Conservation (phyloP, 2,888 invertebrate species). For the Scaptomyza cyrtandrae region DNA sequence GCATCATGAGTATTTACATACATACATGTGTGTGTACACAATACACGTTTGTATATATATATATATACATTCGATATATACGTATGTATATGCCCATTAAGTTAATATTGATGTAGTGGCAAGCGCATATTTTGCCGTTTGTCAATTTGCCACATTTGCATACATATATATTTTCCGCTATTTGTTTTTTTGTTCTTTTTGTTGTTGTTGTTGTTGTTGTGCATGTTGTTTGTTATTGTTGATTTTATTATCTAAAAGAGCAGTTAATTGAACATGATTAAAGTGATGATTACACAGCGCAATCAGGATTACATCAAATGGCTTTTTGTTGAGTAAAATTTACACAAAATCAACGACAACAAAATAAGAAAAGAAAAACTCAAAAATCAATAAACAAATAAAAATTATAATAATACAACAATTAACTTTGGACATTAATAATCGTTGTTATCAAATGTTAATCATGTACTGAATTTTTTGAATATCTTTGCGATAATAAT, state of each 20-base stretch:
- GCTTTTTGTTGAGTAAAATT: slow-evolving; percentile 30
- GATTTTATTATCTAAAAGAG: slow-evolving; percentile 52
- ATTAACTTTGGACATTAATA: no score
- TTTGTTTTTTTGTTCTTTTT: slow-evolving; percentile 14
- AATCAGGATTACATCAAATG: slow-evolving; percentile 25
- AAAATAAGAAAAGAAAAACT: no score
- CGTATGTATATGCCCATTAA: slow-evolving; percentile 19
- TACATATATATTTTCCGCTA: slow-evolving; percentile 17
- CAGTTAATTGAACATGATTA: slow-evolving; percentile 67
- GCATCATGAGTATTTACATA: slow-evolving; percentile 18
- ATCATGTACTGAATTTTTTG: no score
- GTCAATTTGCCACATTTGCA: slow-evolving; percentile 47
- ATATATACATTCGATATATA: no score
- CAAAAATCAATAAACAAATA: neutral
- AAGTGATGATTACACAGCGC: slow-evolving; percentile 42
- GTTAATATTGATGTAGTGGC: slow-evolving; percentile 66
- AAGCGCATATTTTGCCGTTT: slow-evolving; percentile 42
- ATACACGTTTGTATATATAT: no score
- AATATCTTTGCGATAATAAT: no score
- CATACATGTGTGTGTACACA: neutral
- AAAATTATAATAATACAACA: neutral
- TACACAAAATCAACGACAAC: slow-evolving; percentile 4
- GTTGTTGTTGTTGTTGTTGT: slow-evolving; percentile 3
- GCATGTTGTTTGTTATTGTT: slow-evolving; percentile 11
- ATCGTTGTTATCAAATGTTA: no score